Base-by-base conservation (phyloP, 2,113 vertebrate genomes). In the Polyodon spathula region DNA sequence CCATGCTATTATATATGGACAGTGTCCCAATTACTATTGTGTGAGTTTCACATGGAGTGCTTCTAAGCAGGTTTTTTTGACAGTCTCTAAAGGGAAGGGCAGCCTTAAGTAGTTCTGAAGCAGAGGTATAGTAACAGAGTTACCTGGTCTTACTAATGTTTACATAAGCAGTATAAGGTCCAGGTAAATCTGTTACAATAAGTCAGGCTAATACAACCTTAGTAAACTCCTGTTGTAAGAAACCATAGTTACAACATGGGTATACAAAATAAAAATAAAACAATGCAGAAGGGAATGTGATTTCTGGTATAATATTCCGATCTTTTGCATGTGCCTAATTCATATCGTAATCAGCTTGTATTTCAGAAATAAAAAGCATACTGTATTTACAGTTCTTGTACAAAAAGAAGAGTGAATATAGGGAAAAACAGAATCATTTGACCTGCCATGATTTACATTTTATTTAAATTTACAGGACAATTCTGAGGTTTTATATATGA, bases 401-500 rank as follows among this genome's bases (percentile, higher is more conserved):
- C n/a, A n/a, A n/a, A n/a, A n/a, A n/a, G n/a, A n/a, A n/a, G n/a
- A n/a, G n/a, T n/a, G n/a, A n/a, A n/a, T n/a, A n/a, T n/a, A n/a
- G n/a, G n/a, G n/a, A 6, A 1, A 2, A 58, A 15, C 8, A 41
- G 11, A 39, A 37, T 15, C 7, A 4, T 54, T 8, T 41, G n/a
- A n/a, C n/a, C n/a, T n/a, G n/a, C n/a, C n/a, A n/a, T n/a, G n/a
- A n/a, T n/a, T n/a, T n/a, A n/a, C 37, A 17, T 38, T 2, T 16
- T 10, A n/a, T 38, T 10, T 64, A 8, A 52, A 42, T 56, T 66
- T 64, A 60, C 42, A 86, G 90, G 78, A 44, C 64, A 77, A 81
- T 48, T 60, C 86, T 8, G 81, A 86, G 59, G 76, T 70, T 3
- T 63, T 90, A 56, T 86, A 92, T 70, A 69, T 80, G 78, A 83